Conservation (phyloP, 1,140 invertebrate genomes). For the Platorchestia sp. region DNA sequence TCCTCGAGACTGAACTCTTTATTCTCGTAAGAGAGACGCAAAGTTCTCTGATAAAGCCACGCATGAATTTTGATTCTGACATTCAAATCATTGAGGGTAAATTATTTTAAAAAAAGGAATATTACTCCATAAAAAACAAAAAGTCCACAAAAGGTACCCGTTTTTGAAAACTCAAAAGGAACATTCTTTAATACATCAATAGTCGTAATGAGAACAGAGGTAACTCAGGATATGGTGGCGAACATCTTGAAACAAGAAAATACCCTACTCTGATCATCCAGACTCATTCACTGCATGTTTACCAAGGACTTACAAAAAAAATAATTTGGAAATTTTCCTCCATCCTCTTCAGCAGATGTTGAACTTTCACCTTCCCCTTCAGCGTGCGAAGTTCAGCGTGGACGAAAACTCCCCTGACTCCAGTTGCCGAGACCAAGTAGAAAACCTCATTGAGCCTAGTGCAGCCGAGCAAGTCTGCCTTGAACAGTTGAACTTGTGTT, state of each 20-base stretch:
- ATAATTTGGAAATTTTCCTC: not conserved
- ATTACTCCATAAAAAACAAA: too few species aligned
- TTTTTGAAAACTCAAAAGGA: too few species aligned
- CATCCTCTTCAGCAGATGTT: not conserved
- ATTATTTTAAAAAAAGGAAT: too few species aligned
- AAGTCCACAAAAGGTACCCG: too few species aligned
- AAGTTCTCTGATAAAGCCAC: too few species aligned
- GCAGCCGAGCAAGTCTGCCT: not conserved
- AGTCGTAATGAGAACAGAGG: too few species aligned
- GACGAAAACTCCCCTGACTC: not conserved
- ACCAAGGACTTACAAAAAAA: not conserved
- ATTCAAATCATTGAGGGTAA: too few species aligned
- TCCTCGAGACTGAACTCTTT: too few species aligned
- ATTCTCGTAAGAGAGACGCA: too few species aligned
- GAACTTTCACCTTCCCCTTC: not conserved
- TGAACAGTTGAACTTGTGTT: not conserved
- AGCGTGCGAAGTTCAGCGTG: not conserved
- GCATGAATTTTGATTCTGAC: too few species aligned
- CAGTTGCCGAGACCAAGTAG: not conserved
- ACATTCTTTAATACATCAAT: too few species aligned
- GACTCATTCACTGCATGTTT: not conserved
- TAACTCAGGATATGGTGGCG: not conserved
- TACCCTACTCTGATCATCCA: not conserved
- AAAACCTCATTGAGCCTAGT: too few species aligned
- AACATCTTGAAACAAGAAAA: not conserved